phyloP scores from a whole-genome alignment of 2,888 invertebrate species.

The Branchellion lobata region DNA sequence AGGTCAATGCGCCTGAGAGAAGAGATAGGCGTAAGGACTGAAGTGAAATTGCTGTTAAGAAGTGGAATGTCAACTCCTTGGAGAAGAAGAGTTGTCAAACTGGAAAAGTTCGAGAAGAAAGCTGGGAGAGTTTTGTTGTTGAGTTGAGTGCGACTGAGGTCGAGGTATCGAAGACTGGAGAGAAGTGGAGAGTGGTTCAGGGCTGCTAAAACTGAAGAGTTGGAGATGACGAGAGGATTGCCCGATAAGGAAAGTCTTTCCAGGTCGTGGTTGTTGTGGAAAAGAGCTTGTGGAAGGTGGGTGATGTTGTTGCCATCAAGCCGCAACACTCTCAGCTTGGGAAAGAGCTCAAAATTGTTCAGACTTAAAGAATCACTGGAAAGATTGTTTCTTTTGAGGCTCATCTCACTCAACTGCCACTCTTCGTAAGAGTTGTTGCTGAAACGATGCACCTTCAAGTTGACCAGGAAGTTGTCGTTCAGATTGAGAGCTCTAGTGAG shows the following conservation, averaged over 20 bases:
- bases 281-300: slow-evolving; percentile 8
- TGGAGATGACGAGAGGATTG: slow-evolving; percentile 37
- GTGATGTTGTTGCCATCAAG: slow-evolving; percentile 38
- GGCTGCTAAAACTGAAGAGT: background rate
- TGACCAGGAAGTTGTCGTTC: slow-evolving; percentile 28
- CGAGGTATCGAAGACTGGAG: slow-evolving; percentile 32
- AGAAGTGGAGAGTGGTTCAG: background rate
- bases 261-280: slow-evolving; percentile 24
- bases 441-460: background rate
- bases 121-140: slow-evolving; percentile 2
- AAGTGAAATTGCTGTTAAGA: slow-evolving; percentile 31
- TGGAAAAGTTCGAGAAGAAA: slow-evolving; percentile 36
- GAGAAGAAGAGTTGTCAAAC: slow-evolving; percentile 31
- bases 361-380: background rate
- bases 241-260: slow-evolving; percentile 37
- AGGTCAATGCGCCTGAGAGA: slow-evolving; percentile 39
- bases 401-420: slow-evolving; percentile 14
- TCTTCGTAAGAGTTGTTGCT: background rate
- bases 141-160: slow-evolving; percentile 30
- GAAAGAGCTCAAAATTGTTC: slow-evolving; percentile 14
- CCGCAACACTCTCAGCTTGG: slow-evolving; percentile 17
- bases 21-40: slow-evolving; percentile 4
- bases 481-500: slow-evolving; percentile 11
- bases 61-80: slow-evolving; percentile 7
- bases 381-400: slow-evolving; percentile 32